Evolutionary conservation across 2,888 invertebrate genomes (phyloP).

Genomic region (Phymatocera aterrima): DNA sequence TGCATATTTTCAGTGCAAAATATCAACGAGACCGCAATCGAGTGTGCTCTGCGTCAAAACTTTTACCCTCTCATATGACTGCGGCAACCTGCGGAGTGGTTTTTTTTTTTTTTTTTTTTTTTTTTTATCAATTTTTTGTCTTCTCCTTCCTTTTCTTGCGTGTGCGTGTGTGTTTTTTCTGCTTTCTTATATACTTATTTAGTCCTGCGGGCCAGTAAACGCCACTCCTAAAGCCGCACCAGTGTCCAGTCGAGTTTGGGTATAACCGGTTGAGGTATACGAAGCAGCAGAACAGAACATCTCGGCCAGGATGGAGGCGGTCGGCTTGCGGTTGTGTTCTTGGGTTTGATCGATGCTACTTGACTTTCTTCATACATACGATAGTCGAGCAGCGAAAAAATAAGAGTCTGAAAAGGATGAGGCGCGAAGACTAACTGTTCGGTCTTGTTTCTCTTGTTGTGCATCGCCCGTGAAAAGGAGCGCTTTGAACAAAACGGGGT

Average conservation of each 20-base stretch:
- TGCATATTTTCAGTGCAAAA: slow-evolving; percentile 12
- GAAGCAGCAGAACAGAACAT: no score
- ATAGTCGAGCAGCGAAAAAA: slow-evolving; percentile 7
- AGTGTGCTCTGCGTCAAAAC: slow-evolving; percentile 13
- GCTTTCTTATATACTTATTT: slow-evolving; percentile 17
- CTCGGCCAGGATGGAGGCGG: slow-evolving; percentile 33
- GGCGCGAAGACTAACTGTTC: neutral
- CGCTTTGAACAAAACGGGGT: neutral
- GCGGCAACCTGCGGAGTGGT: neutral
- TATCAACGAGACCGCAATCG: neutral
- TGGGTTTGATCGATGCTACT: slow-evolving; percentile 40
- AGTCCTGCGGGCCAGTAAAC: slow-evolving; percentile 19
- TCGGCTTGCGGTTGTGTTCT: slow-evolving; percentile 3
- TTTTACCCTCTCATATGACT: neutral
- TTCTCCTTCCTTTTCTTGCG: no score
- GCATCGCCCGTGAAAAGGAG: neutral
- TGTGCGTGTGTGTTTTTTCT: no score
- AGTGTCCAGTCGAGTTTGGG: slow-evolving; percentile 35
- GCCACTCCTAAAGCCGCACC: slow-evolving; percentile 30
- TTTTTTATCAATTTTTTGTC: no score
- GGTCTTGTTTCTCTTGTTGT: neutral
- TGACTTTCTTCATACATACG: slow-evolving; percentile 21
- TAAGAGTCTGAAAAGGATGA: slow-evolving; percentile 1
- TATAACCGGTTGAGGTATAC: slow-evolving; percentile 36
- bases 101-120: neutral